A percentile compares a stretch with the other conserved stretches of the same genome.
Conservation (phyloP, 2,797 vertebrate genomes). For the Chlorospingus flavigularis region DNA sequence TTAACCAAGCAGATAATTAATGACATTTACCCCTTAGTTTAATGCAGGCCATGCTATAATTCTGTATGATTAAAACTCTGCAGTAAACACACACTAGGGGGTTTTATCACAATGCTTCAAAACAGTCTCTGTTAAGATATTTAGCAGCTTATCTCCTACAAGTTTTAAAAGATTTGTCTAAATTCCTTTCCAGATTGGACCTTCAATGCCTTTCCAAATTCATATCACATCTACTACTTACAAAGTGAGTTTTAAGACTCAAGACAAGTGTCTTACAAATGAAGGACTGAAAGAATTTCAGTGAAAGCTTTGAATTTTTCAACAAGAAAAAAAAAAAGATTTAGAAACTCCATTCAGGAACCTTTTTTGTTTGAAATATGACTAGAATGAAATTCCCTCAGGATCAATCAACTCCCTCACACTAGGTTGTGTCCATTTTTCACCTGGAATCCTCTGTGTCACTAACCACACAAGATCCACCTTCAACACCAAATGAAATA, state of each 20-base stretch:
- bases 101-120: neutral
- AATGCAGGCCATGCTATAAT: neutral
- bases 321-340: neutral
- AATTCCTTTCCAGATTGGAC: neutral
- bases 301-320: neutral
- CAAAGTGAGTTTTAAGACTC: neutral
- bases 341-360: neutral
- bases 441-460: neutral
- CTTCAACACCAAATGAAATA: neutral
- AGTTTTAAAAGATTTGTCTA: neutral
- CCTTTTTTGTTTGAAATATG: neutral
- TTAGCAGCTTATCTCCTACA: neutral
- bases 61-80: neutral
- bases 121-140: neutral
- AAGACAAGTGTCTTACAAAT: neutral
- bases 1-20: neutral
- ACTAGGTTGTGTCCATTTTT: neutral
- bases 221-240: neutral
- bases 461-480: neutral
- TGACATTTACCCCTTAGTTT: neutral
- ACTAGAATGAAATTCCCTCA: neutral
- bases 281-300: neutral
- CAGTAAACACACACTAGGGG: accelerated
- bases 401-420: neutral
- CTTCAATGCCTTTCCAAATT: neutral